phyloP scores from a whole-genome alignment of 2,888 invertebrate genomes.

The Phyto melanocephala region DNA sequence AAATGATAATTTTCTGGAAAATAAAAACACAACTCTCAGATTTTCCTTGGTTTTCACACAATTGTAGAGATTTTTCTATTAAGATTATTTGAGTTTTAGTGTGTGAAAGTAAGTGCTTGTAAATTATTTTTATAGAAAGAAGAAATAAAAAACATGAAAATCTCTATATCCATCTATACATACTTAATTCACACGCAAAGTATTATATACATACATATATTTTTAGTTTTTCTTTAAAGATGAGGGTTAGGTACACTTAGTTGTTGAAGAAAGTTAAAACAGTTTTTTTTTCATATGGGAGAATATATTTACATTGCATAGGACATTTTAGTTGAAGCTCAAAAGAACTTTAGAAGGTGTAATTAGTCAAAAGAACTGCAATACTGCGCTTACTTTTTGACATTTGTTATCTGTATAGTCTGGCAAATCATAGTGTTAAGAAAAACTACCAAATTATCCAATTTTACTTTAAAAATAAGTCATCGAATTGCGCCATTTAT shows the following conservation, averaged over 20 bases:
- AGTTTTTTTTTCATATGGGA: background rate
- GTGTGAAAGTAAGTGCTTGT: background rate
- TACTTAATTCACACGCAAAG: conserved; percentile 15
- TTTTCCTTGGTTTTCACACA: conserved; percentile 31
- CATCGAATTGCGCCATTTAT: no score
- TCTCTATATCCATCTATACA: background rate
- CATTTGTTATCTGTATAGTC: no score
- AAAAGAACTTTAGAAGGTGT: background rate
- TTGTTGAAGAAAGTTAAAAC: background rate
- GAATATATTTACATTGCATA: background rate
- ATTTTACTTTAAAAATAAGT: no score
- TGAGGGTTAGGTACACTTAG: background rate
- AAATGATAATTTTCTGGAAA: conserved; percentile 23
- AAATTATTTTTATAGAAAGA: background rate
- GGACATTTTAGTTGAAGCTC: no score
- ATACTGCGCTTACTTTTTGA: no score
- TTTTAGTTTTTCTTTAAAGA: background rate
- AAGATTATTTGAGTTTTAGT: background rate
- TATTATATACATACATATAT: background rate
- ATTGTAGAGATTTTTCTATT: conserved; percentile 17
- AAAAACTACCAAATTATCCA: no score
- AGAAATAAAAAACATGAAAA: background rate
- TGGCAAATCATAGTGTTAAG: no score
- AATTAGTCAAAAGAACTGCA: no score
- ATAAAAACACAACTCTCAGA: background rate